These are phyloP conservation scores for Leptogaster cylindrica DNA, from an alignment of 2,888 invertebrate genomes.

Conservation along the genomic window DNA sequence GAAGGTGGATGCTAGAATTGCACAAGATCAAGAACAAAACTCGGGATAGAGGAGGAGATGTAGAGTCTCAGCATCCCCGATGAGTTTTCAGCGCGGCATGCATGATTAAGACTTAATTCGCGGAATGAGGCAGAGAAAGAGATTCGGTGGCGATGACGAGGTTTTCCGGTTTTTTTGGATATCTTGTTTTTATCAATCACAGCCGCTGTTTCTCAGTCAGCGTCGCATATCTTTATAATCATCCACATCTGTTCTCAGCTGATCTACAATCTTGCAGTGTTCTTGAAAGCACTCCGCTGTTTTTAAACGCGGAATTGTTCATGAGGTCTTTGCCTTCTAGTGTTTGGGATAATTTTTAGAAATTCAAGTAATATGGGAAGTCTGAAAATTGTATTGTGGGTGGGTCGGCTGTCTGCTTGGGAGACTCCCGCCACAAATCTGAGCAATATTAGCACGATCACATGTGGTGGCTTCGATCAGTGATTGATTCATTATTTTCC, in stretches of 20 bases:
- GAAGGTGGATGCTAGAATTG: too few species aligned
- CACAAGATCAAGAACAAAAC: background rate
- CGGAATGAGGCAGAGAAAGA: constrained; percentile 17
- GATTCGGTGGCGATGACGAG: constrained; percentile 16
- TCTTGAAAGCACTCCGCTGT: background rate
- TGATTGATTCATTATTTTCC: background rate
- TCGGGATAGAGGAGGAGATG: too few species aligned
- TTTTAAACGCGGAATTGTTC: background rate
- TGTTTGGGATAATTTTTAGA: background rate
- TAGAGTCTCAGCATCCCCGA: background rate
- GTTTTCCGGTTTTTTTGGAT: constrained; percentile 3
- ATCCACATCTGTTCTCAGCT: constrained; percentile 1
- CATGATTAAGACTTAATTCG: constrained; percentile 4
- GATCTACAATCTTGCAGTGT: background rate
- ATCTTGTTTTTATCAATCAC: background rate
- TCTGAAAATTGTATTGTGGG: too few species aligned
- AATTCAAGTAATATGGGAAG: too few species aligned
- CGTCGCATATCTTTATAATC: constrained; percentile 5
- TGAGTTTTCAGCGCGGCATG: background rate
- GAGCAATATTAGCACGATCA: background rate
- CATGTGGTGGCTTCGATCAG: background rate
- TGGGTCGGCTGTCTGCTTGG: too few species aligned
- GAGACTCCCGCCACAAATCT: too few species aligned
- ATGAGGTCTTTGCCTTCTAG: constrained; percentile 7
- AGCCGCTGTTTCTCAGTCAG: background rate